Evolutionary conservation across 1,140 invertebrate genomes (phyloP).

Genomic region (Oscheius sp.): DNA sequence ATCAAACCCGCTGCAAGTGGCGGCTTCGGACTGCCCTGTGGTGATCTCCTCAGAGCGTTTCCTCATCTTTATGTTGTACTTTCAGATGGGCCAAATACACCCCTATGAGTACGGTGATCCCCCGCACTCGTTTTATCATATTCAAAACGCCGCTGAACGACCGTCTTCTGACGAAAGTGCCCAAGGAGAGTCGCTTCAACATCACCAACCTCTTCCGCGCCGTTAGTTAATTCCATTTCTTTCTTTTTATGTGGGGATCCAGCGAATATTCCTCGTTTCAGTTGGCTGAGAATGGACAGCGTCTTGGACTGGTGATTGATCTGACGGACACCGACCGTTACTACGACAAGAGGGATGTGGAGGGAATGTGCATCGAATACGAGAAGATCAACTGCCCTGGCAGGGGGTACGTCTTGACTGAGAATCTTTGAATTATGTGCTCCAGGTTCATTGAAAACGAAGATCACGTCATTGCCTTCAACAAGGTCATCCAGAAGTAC

Average conservation of each 20-base stretch:
- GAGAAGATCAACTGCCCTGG: constrained; percentile 66
- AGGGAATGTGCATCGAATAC: constrained; percentile 65
- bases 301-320: constrained; percentile 70
- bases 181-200: constrained; percentile 59
- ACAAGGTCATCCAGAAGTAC: constrained; percentile 40
- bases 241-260: constrained; percentile 4
- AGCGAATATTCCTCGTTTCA: constrained; percentile 16
- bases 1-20: too few relatives aligned
- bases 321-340: constrained; percentile 72
- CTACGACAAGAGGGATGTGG: constrained; percentile 66
- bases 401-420: constrained; percentile 48
- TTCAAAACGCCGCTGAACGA: constrained; percentile 76
- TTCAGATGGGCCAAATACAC: constrained; percentile 73
- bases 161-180: constrained; percentile 67
- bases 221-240: constrained; percentile 40
- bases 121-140: constrained; percentile 72
- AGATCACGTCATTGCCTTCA: constrained; percentile 66
- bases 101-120: constrained; percentile 69
- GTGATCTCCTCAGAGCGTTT: too few relatives aligned
- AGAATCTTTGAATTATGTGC: not conserved
- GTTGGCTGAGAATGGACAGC: constrained; percentile 65
- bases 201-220: constrained; percentile 44
- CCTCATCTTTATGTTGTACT: too few relatives aligned
- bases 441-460: constrained; percentile 59
- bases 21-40: too few relatives aligned